A percentile compares a stretch with the other conserved stretches of the same genome.
These are phyloP conservation scores for Penaeus monodon DNA, from an alignment of 2,888 invertebrate species.

Conservation along the genomic window DNA sequence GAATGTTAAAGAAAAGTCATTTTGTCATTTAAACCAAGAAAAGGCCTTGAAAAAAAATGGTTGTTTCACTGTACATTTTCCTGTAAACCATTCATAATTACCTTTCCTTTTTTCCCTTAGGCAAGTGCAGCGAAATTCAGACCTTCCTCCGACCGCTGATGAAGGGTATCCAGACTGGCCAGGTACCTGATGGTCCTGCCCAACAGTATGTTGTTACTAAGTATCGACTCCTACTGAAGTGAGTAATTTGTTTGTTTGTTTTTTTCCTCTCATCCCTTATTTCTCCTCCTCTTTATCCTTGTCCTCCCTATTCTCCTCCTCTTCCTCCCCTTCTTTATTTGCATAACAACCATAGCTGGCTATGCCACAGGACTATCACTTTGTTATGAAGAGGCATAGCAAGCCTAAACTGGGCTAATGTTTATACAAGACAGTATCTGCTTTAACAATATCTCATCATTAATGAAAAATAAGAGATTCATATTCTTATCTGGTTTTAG, in stretches of 20 bases:
- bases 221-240: conserved; percentile 50
- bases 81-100: not conserved
- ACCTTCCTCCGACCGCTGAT: conserved; percentile 39
- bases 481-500: too few relatives aligned
- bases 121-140: conserved; percentile 38
- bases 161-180: conserved; percentile 34
- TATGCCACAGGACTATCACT: too few relatives aligned
- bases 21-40: not conserved
- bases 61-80: not conserved
- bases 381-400: too few relatives aligned
- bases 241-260: conserved; percentile 9
- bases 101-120: conserved; percentile 12
- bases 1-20: not conserved
- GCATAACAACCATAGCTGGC: too few relatives aligned
- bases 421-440: too few relatives aligned
- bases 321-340: too few relatives aligned
- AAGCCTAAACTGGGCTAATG: too few relatives aligned
- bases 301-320: too few relatives aligned
- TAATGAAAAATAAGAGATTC: too few relatives aligned
- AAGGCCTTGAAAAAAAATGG: not conserved
- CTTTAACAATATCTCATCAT: too few relatives aligned
- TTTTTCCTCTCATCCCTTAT: not conserved
- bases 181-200: conserved; percentile 9
- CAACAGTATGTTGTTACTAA: conserved; percentile 52
- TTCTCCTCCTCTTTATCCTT: too few relatives aligned